Evolutionary conservation across 2,888 invertebrate species (phyloP).

Genomic region (Ennomos fuscantarius): DNA sequence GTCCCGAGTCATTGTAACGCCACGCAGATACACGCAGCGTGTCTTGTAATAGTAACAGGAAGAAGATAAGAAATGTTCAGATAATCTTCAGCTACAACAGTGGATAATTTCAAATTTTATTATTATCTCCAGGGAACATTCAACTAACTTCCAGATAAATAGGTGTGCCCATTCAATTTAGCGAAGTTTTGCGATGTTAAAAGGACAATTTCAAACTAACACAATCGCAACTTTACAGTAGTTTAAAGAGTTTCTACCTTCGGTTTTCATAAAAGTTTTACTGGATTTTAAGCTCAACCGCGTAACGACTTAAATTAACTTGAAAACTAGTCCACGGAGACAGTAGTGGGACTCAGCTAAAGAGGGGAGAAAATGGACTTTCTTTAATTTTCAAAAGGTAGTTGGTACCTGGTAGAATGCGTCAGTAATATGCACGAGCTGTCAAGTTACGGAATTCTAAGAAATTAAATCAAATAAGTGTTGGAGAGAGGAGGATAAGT

Average conservation of each 20-base stretch:
- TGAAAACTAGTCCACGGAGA: slow-evolving; percentile 45
- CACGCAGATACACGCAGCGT: neutral
- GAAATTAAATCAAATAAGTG: slow-evolving; percentile 61
- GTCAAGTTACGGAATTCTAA: slow-evolving; percentile 57
- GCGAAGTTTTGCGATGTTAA: slow-evolving; percentile 19
- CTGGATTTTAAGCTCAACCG: slow-evolving; percentile 39
- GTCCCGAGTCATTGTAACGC: no score
- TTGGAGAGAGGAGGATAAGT: slow-evolving; percentile 50
- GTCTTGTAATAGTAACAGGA: slow-evolving; percentile 9
- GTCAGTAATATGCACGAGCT: slow-evolving; percentile 66
- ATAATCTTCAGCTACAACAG: slow-evolving; percentile 13
- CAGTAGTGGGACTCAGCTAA: slow-evolving; percentile 44
- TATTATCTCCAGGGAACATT: slow-evolving; percentile 15
- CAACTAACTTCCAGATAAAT: slow-evolving; percentile 26
- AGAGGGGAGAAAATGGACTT: slow-evolving; percentile 66
- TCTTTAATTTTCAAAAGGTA: slow-evolving; percentile 62
- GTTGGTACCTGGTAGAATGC: slow-evolving; percentile 49
- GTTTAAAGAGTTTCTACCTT: slow-evolving; percentile 33
- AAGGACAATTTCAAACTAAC: slow-evolving; percentile 31
- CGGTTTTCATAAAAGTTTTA: slow-evolving; percentile 51
- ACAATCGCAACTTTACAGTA: slow-evolving; percentile 36
- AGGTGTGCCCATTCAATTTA: slow-evolving; percentile 30
- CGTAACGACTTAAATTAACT: slow-evolving; percentile 57
- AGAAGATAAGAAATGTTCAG: slow-evolving; percentile 16
- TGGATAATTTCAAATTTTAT: no score